Conservation (phyloP, 2,888 invertebrate species). For the Autographa gamma region DNA sequence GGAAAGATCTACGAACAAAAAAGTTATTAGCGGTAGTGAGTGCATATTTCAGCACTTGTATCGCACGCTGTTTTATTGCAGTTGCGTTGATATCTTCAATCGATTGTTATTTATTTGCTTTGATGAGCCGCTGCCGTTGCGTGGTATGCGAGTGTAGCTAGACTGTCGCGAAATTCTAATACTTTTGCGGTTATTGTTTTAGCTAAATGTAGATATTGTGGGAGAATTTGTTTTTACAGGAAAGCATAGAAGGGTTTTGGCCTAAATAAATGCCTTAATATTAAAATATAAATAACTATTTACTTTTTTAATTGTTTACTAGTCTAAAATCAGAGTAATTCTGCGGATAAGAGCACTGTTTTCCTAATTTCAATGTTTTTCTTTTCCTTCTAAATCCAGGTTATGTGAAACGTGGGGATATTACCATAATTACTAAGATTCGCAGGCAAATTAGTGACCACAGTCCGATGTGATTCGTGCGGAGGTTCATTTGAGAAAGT, state of each 20-base stretch:
- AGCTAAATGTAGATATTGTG: not conserved
- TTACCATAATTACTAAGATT: slow-evolving; percentile 21
- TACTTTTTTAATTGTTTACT: no score
- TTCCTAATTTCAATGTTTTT: not conserved
- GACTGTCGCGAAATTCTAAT: slow-evolving; percentile 13
- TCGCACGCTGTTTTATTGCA: slow-evolving; percentile 32
- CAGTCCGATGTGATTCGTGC: slow-evolving; percentile 10
- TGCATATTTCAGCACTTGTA: slow-evolving; percentile 41
- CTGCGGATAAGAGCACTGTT: not conserved
- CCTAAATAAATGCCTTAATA: no score
- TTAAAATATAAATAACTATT: no score
- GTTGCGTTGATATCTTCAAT: slow-evolving; percentile 37
- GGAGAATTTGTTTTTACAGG: no score
- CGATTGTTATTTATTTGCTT: slow-evolving; percentile 31
- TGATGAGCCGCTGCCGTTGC: slow-evolving; percentile 24
- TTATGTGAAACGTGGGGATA: slow-evolving; percentile 9
- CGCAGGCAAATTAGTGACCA: slow-evolving; percentile 26
- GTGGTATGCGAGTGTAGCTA: not conserved
- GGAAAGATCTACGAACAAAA: slow-evolving; percentile 40
- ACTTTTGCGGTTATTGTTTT: not conserved
- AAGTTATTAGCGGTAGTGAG: slow-evolving; percentile 32
- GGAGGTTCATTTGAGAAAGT: not conserved
- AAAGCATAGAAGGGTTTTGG: no score
- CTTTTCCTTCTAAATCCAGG: not conserved
- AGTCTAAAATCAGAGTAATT: no score